Evolutionary conservation across 2,113 vertebrate genomes (phyloP).

Genomic region (Pica pica): DNA sequence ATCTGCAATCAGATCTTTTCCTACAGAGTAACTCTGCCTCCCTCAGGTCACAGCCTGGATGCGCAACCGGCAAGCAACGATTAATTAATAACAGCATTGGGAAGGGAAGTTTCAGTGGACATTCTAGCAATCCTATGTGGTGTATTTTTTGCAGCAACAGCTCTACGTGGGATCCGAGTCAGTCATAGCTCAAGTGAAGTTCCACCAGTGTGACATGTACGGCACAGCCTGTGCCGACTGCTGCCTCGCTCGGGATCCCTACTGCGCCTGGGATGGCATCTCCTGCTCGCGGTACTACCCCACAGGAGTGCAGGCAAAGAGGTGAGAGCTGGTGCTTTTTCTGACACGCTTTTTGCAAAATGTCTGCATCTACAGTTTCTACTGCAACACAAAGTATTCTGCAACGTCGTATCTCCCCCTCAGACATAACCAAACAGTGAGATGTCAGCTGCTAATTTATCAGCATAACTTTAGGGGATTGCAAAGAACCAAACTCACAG

Average conservation of each 20-base stretch:
- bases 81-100: neutral
- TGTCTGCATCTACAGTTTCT: fast-evolving
- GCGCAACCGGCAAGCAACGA: neutral
- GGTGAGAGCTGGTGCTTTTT: constrained; percentile 65
- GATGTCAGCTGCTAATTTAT: neutral
- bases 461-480: neutral
- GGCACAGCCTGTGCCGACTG: constrained; percentile 93
- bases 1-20: neutral
- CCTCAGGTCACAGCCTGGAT: neutral
- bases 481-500: neutral
- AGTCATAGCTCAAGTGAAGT: constrained; percentile 83
- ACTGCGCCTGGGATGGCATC: constrained; percentile 96
- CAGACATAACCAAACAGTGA: neutral
- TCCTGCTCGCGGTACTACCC: constrained; percentile 91
- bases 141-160: constrained; percentile 81
- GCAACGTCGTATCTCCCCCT: fast-evolving
- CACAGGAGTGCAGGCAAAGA: constrained; percentile 83
- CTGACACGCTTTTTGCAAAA: neutral
- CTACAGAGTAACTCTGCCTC: constrained; percentile 33
- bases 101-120: neutral
- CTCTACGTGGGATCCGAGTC: constrained; percentile 87
- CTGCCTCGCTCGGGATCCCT: constrained; percentile 93
- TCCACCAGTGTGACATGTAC: constrained; percentile 94
- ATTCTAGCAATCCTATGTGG: neutral
- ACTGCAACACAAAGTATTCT: neutral